Evolutionary conservation across 1,140 invertebrate genomes (phyloP).

Genomic region (Copidosoma floridanum): DNA sequence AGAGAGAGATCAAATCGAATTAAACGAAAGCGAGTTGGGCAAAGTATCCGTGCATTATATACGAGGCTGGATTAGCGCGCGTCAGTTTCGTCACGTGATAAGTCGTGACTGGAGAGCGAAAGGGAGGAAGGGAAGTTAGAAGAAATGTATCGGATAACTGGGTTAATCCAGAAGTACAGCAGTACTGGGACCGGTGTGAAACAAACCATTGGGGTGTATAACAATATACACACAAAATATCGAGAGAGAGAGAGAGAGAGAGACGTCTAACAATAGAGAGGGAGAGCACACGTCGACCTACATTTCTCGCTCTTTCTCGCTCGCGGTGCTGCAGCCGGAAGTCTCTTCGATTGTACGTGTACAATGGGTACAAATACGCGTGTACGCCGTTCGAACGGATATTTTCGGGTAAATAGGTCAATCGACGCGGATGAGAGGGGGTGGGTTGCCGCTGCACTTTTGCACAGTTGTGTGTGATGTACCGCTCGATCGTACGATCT

Average conservation of each 20-base stretch:
- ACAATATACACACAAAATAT: neutral
- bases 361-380: no score
- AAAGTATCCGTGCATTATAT: neutral
- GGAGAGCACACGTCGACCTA: constrained; percentile 11
- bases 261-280: constrained; percentile 1
- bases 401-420: constrained; percentile 8
- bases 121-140: no score
- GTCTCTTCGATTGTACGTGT: no score
- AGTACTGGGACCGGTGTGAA: neutral
- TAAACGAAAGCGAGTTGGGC: neutral
- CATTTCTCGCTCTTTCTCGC: neutral
- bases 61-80: neutral
- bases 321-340: neutral
- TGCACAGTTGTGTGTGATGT: no score
- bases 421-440: constrained; percentile 4
- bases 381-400: neutral
- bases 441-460: no score
- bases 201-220: neutral
- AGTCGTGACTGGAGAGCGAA: neutral
- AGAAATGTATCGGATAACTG: constrained; percentile 17
- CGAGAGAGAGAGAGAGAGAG: neutral
- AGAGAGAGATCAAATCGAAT: neutral
- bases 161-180: no score
- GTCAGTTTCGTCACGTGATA: constrained; percentile 6
- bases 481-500: no score